Evolutionary conservation across 2,888 invertebrate species (phyloP).

Genomic region (Acrocera orbiculus): DNA sequence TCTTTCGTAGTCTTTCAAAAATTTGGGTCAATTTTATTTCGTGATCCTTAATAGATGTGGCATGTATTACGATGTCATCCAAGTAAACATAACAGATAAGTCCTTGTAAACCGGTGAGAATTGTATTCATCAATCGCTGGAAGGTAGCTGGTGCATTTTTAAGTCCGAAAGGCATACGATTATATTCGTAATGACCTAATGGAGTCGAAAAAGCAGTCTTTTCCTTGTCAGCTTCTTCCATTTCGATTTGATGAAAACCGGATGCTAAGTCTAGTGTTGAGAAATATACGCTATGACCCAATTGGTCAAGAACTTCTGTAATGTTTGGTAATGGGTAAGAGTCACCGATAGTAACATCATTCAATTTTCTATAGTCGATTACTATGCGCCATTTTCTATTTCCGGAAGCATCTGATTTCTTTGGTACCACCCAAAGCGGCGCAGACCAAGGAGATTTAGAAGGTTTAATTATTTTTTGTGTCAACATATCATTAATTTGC

Average conservation of each 20-base stretch:
- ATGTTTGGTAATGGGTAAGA: constrained; percentile 1
- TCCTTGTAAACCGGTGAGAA: too few relatives aligned
- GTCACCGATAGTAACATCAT: not conserved
- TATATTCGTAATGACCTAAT: too few relatives aligned
- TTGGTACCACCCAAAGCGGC: not conserved
- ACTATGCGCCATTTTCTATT: not conserved
- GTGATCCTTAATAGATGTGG: constrained; percentile 15
- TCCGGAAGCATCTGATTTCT: not conserved
- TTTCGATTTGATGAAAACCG: too few relatives aligned
- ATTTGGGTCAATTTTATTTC: constrained; percentile 12
- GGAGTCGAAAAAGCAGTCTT: too few relatives aligned
- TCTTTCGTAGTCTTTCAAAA: constrained; percentile 13
- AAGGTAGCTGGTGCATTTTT: too few relatives aligned
- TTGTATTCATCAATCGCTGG: too few relatives aligned
- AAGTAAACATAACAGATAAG: constrained; percentile 8
- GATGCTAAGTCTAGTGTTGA: too few relatives aligned
- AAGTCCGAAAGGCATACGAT: too few relatives aligned
- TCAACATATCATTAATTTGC: not conserved
- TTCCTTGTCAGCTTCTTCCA: too few relatives aligned
- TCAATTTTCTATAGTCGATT: not conserved
- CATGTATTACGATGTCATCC: constrained; percentile 8
- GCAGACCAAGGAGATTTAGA: not conserved
- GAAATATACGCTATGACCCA: not conserved
- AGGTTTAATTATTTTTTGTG: not conserved
- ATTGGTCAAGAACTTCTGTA: not conserved